Percentiles rank a stretch among this genome's conserved stretches.
Evolutionary conservation across 1,140 invertebrate species (phyloP).

Genomic region (Phortica variegata): DNA sequence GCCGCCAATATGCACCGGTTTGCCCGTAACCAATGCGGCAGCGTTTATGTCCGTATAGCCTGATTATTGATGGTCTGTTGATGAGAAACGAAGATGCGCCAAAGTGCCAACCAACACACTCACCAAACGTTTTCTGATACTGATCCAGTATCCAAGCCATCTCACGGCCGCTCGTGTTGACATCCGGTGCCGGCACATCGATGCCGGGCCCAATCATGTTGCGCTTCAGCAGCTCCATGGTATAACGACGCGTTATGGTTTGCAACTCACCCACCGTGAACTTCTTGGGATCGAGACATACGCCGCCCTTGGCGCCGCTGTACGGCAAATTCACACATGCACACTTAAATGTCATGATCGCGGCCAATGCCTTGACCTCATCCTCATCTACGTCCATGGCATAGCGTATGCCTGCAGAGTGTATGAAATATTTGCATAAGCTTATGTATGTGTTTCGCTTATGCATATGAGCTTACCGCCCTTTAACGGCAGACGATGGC

Average conservation of each 20-base stretch:
- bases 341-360: conserved; percentile 82
- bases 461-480: conserved; percentile 70
- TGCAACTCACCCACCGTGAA: conserved; percentile 80
- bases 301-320: conserved; percentile 82
- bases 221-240: conserved; percentile 84
- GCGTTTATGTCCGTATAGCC: conserved; percentile 80
- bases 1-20: conserved; percentile 73
- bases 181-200: conserved; percentile 85
- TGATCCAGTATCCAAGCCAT: conserved; percentile 88
- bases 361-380: conserved; percentile 83
- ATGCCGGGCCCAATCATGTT: conserved; percentile 83
- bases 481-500: conserved; percentile 78
- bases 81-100: no score
- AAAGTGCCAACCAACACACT: no score
- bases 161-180: conserved; percentile 76
- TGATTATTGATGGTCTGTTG: no score
- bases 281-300: conserved; percentile 78
- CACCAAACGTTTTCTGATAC: conserved; percentile 76
- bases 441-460: no score
- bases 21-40: conserved; percentile 82
- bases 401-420: conserved; percentile 72
- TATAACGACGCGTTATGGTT: conserved; percentile 82
- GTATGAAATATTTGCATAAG: no score
- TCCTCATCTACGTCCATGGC: conserved; percentile 69
- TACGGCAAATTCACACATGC: conserved; percentile 82